Evolutionary conservation across 2,797 vertebrate genomes (phyloP).

Genomic region (Danio albolineatus): DNA sequence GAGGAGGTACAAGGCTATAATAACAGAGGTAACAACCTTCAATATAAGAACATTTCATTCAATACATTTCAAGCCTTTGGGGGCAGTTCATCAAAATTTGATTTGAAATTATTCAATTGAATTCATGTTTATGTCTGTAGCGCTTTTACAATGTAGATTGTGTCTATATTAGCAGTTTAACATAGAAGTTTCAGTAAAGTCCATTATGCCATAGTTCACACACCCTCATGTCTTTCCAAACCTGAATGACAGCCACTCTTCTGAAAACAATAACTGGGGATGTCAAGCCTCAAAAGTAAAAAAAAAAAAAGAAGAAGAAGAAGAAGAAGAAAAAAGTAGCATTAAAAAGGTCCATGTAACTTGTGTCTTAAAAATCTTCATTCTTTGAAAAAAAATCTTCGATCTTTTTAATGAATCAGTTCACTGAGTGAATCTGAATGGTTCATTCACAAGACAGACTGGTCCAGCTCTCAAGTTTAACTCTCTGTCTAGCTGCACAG

Average conservation of each 20-base stretch:
- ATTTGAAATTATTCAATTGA: background rate
- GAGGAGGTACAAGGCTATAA: background rate
- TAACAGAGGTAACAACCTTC: background rate
- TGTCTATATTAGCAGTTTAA: too few relatives aligned
- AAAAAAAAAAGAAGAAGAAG: too few relatives aligned
- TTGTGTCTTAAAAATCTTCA: background rate
- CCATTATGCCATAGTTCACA: background rate
- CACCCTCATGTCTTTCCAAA: background rate
- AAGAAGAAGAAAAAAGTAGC: too few relatives aligned
- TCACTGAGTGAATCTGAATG: background rate
- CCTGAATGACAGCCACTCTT: background rate
- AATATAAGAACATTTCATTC: background rate
- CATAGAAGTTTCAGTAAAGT: too few relatives aligned
- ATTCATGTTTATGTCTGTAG: too few relatives aligned
- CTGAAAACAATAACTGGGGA: background rate
- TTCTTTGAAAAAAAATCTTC: background rate
- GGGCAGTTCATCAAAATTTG: background rate
- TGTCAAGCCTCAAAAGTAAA: background rate
- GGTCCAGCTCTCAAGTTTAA: background rate
- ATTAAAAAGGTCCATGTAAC: background rate
- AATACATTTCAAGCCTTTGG: too few relatives aligned
- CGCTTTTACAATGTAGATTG: too few relatives aligned
- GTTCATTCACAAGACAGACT: slow-evolving; percentile 4
- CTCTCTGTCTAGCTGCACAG: background rate
- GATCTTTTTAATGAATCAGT: background rate